A percentile compares a stretch with the other conserved stretches of the same genome.
Conservation (phyloP, 2,113 vertebrate genomes). For the Pundamilia nyererei region DNA sequence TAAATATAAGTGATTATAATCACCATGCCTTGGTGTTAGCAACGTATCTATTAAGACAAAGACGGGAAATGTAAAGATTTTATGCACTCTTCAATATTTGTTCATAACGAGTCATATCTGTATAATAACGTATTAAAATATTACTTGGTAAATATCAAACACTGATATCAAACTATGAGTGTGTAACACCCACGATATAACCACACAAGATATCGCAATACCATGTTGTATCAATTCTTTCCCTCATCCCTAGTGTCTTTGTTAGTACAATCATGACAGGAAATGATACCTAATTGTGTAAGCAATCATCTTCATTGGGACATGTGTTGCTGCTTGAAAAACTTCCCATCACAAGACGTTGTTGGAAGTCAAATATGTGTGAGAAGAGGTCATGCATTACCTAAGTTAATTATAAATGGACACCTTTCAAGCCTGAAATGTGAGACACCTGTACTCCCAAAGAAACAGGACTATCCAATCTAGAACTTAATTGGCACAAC, state of each 20-base stretch:
- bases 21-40: neutral
- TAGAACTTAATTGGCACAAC: neutral
- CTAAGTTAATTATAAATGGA: neutral
- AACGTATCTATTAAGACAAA: neutral
- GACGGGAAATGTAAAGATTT: neutral
- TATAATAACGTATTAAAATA: neutral
- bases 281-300: neutral
- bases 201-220: neutral
- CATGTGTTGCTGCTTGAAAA: neutral
- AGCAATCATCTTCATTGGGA: neutral
- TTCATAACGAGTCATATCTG: neutral
- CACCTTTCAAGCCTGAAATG: neutral
- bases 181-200: neutral
- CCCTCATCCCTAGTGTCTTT: neutral
- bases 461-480: neutral
- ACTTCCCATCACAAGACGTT: neutral
- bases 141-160: neutral
- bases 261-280: neutral
- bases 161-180: neutral
- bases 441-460: neutral
- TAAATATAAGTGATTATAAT: neutral
- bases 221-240: neutral
- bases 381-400: neutral
- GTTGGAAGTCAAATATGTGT: neutral
- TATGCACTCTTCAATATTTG: neutral